Evolutionary conservation across 2,888 invertebrate genomes (phyloP).

Genomic region (Oxycera nigricornis): DNA sequence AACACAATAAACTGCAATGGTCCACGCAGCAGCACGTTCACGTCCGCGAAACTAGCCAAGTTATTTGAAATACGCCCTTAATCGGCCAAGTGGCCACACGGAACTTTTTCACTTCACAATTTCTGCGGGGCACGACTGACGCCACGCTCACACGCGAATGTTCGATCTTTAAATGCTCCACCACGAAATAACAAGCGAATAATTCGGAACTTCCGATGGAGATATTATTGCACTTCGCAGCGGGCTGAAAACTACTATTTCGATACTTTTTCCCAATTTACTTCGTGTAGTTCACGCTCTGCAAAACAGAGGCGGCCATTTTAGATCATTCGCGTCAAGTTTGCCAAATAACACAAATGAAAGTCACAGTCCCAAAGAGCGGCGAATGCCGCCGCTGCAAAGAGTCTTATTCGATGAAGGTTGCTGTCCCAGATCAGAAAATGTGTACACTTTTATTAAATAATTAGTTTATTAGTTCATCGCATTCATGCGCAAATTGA

Average conservation of each 20-base stretch:
- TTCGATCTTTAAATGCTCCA: neutral
- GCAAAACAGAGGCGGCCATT: conserved; percentile 54
- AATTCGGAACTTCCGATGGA: neutral
- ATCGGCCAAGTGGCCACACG: neutral
- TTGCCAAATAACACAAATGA: conserved; percentile 49
- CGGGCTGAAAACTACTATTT: neutral
- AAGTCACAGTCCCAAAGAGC: no score
- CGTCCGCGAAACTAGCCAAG: no score
- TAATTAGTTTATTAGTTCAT: no score
- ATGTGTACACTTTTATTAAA: no score
- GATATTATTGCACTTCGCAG: neutral
- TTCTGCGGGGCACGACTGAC: neutral
- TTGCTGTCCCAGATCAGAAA: no score
- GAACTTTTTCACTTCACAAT: neutral
- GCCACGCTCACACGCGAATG: neutral
- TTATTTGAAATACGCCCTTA: no score
- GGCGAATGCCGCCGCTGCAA: no score
- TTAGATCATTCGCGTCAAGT: conserved; percentile 50
- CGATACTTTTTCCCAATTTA: conserved; percentile 9
- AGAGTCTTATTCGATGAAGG: no score
- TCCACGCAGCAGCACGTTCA: neutral
- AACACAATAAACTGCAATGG: neutral
- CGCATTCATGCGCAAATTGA: no score
- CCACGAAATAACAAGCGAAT: neutral
- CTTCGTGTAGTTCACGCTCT: conserved; percentile 21